Percentiles rank a stretch among this genome's conserved stretches.
phyloP scores from a whole-genome alignment of 2,888 invertebrate species.

The Stomorhina lunata region DNA sequence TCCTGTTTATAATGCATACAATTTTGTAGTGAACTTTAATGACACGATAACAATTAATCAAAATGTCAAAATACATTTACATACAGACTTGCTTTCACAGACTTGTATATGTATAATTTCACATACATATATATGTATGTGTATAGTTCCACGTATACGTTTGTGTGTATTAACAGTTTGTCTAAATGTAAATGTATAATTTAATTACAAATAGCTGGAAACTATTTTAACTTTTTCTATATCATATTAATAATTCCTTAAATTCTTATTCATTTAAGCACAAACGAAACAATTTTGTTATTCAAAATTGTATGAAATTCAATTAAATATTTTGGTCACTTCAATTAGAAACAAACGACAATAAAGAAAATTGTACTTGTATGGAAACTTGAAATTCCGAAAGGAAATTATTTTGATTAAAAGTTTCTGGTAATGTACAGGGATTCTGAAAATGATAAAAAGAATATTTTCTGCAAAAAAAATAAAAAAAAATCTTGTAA shows the following conservation, averaged over 20 bases:
- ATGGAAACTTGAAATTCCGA: neutral
- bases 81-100: neutral
- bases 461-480: too few relatives aligned
- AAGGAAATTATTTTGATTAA: neutral
- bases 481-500: too few relatives aligned
- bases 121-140: neutral
- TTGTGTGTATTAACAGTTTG: too few relatives aligned
- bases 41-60: conserved; percentile 61
- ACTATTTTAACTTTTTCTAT: too few relatives aligned
- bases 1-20: conserved; percentile 42
- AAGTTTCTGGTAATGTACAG: neutral
- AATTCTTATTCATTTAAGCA: neutral
- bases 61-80: conserved; percentile 53
- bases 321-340: conserved; percentile 6
- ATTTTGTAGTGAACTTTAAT: conserved; percentile 42
- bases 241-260: too few relatives aligned
- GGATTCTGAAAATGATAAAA: too few relatives aligned
- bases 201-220: neutral
- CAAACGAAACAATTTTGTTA: neutral
- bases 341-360: neutral
- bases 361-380: neutral
- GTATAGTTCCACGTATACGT: neutral
- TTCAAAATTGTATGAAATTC: neutral
- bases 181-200: too few relatives aligned
- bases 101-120: neutral